Base-by-base conservation (phyloP, 53 echinoderm and acorn worm genomes). In the Antedon mediterranea region DNA sequence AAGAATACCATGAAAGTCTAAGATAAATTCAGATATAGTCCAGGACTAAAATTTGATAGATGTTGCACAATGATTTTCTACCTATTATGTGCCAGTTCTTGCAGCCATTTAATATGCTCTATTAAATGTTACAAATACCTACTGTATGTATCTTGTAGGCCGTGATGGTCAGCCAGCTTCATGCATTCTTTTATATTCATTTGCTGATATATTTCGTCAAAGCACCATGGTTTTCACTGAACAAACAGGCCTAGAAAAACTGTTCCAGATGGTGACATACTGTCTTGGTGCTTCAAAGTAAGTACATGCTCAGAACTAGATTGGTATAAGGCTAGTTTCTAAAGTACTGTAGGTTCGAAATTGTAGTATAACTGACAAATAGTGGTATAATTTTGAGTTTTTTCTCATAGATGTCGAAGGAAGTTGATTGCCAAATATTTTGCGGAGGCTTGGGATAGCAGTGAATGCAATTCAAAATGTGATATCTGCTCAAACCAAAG, bases 161-260 rank as follows among this genome's bases (percentile, higher is more conserved):
- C 89, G 97, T 30, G 89, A 95, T 82, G 86, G 83, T 75, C 78
- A 87, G 77, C 89, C 87, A 37, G 97, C 97, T 0, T 83, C 82
- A 34, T 95, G 97, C 81, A 91, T 92, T 34, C 70, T 91, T 9
- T 89, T 80, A 84, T 92, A 87, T 72, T 84, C 80, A 27, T 57
- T 89, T 33, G 77, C 83, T 13, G 97, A 95, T 71, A 78, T 91
- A 43, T 95, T 95, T 37, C 83, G 97, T 34, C 97, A 91, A 76
- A 95, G 97, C 32, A 84, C 85, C 4, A 95, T 95, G 97, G 97
- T 95, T 13, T 87, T 95, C 18, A 88, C 85, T 34, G 97, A 95
- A 71, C 91, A 95, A 84, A 91, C 91, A 0, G 97, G 91, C 0
- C 86, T 89, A 30, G 76, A 89, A 42, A 95, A 95, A 31, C 88